Percentiles rank a stretch among this genome's conserved stretches.
Conservation (phyloP, 2,113 vertebrate species). For the Morone chrysops region DNA sequence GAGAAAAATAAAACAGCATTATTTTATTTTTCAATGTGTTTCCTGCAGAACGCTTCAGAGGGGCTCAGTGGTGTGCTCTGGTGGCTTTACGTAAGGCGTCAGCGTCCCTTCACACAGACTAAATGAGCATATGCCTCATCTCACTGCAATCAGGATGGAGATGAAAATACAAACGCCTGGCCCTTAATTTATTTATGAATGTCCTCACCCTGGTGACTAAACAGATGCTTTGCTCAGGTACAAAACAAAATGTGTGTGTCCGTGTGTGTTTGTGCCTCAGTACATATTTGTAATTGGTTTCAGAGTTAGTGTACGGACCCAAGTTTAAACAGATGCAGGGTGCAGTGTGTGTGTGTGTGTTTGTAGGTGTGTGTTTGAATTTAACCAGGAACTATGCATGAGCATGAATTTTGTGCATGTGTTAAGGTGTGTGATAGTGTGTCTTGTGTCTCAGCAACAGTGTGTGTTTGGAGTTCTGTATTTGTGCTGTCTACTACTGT, state of each 20-base stretch:
- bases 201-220: conserved; percentile 50
- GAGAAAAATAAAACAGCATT: neutral
- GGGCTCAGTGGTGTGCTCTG: conserved; percentile 32
- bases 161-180: conserved; percentile 50
- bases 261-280: neutral
- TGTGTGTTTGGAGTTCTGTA: neutral
- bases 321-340: neutral
- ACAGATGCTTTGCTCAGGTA: conserved; percentile 50
- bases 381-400: neutral
- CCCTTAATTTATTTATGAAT: conserved; percentile 67
- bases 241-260: conserved; percentile 29
- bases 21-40: conserved; percentile 24
- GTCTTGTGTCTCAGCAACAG: neutral
- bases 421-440: neutral
- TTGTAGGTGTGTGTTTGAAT: neutral
- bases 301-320: neutral
- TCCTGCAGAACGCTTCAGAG: conserved; percentile 32
- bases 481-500: neutral
- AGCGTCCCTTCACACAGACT: conserved; percentile 1
- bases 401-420: neutral
- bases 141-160: conserved; percentile 36
- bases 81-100: conserved; percentile 3
- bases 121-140: conserved; percentile 34
- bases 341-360: neutral
- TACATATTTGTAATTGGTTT: neutral